Conservation (phyloP, 2,113 vertebrate genomes). For the Zapus hudsonius region DNA sequence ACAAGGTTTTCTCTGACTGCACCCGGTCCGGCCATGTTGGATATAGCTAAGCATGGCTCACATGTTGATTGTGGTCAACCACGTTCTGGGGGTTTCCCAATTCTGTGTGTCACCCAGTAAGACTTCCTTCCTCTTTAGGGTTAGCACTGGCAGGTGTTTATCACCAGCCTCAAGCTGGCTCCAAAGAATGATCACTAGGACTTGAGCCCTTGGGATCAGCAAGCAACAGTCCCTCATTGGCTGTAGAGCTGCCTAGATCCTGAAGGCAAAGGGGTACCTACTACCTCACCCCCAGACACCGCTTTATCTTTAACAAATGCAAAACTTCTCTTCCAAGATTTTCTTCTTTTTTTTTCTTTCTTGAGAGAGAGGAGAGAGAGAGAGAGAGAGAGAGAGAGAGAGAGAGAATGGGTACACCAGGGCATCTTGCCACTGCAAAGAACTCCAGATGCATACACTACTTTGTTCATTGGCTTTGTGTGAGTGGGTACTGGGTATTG, state of each 20-base stretch:
- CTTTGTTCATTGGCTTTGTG: no score
- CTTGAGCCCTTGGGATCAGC: not conserved
- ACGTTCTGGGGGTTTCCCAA: conserved; percentile 25
- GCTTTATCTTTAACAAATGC: conserved; percentile 17
- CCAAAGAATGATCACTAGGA: not conserved
- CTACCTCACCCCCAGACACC: not conserved
- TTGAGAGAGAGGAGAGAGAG: no score
- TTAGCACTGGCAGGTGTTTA: not conserved
- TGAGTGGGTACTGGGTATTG: no score
- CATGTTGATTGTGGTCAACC: not conserved
- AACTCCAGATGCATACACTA: no score
- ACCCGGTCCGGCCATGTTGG: not conserved
- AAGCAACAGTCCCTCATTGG: not conserved
- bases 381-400: no score
- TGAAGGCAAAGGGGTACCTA: not conserved
- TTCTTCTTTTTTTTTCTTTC: not conserved
- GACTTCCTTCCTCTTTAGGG: conserved; percentile 65
- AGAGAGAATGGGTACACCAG: no score
- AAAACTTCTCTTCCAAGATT: not conserved
- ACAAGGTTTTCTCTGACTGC: not conserved
- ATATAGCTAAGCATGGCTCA: not conserved
- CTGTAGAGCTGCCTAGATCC: not conserved
- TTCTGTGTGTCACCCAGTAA: not conserved
- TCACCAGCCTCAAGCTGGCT: not conserved
- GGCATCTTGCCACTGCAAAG: no score